Percentiles rank a stretch among this genome's conserved stretches.
Conservation (phyloP, 2,888 invertebrate genomes). For the Papilio gigon region DNA sequence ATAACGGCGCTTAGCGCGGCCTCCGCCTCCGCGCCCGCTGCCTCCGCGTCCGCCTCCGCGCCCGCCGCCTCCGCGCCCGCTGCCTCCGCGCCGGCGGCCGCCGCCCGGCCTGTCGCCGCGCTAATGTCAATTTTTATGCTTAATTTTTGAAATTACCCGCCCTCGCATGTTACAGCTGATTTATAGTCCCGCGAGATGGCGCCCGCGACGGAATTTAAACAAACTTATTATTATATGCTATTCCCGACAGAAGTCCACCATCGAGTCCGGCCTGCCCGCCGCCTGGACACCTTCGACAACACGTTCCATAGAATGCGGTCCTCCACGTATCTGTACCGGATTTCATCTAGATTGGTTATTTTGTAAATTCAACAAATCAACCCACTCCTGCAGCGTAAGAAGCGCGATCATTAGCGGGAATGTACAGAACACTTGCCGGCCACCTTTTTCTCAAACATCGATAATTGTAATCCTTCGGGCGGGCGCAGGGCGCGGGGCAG, state of each 20-base stretch:
- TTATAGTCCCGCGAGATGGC: conserved; percentile 21
- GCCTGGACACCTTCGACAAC: no score
- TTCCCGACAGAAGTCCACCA: no score
- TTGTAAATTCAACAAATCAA: no score
- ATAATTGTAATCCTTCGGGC: conserved; percentile 48
- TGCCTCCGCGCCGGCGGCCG: neutral
- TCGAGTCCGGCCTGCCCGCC: no score
- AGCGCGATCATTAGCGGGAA: conserved; percentile 15
- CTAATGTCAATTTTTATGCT: conserved; percentile 78
- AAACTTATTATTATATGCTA: no score
- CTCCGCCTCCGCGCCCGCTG: neutral
- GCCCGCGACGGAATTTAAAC: no score
- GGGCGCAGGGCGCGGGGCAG: conserved; percentile 34
- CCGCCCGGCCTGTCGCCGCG: conserved; percentile 46
- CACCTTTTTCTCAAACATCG: conserved; percentile 44
- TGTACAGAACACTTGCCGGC: conserved; percentile 19
- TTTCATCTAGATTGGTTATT: no score
- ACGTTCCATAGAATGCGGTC: no score
- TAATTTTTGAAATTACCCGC: conserved; percentile 62
- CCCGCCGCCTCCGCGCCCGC: conserved; percentile 36
- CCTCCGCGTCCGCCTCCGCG: neutral
- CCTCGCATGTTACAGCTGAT: neutral
- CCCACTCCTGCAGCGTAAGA: neutral
- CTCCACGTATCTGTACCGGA: no score
- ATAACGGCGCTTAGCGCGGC: conserved; percentile 66